Evolutionary conservation across 2,113 vertebrate genomes (phyloP).

Genomic region (Phalacrocorax brasilianus): DNA sequence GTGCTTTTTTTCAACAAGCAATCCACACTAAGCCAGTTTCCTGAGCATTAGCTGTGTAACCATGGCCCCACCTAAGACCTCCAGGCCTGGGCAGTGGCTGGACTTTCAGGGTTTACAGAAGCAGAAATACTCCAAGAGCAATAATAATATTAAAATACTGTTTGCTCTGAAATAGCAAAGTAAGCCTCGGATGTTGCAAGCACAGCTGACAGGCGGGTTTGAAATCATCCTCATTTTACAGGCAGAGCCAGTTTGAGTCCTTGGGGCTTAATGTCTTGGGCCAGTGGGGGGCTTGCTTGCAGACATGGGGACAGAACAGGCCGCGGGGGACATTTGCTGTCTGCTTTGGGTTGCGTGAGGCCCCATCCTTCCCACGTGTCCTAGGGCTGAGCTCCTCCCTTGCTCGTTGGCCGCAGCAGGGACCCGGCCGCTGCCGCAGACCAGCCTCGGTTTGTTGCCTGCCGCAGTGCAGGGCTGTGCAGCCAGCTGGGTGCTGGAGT

Average conservation of each 20-base stretch:
- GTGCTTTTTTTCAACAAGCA: background rate
- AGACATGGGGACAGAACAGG: background rate
- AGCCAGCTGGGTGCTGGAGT: background rate
- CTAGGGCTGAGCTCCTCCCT: background rate
- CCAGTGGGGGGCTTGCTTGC: rapidly evolving
- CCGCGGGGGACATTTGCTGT: background rate
- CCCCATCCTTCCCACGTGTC: too few species aligned
- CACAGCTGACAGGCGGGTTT: background rate
- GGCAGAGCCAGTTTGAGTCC: background rate
- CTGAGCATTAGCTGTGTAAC: background rate
- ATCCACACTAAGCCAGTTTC: background rate
- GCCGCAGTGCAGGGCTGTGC: too few species aligned
- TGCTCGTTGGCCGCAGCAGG: rapidly evolving
- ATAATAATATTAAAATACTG: background rate
- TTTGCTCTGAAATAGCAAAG: background rate
- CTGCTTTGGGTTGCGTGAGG: background rate
- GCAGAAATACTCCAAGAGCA: background rate
- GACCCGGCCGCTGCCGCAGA: background rate
- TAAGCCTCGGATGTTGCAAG: rapidly evolving
- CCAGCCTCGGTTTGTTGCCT: background rate
- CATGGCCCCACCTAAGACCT: background rate
- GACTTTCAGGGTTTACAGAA: background rate
- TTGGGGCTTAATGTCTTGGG: background rate
- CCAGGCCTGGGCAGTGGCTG: background rate
- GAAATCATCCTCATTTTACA: background rate